phyloP scores from a whole-genome alignment of 2,113 vertebrate species.

The Scomber japonicus region DNA sequence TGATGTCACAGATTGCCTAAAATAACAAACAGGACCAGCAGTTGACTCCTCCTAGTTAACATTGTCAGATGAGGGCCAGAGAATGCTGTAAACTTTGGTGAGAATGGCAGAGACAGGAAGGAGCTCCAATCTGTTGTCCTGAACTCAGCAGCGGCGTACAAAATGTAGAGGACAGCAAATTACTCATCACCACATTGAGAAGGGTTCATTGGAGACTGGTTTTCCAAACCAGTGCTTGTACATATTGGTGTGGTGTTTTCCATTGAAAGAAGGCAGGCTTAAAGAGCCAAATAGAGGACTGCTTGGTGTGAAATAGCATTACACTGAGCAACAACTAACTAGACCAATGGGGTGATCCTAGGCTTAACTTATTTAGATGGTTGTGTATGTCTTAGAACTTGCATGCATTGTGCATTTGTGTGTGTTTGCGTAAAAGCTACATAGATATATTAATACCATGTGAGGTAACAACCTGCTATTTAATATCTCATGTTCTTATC shows the following conservation, averaged over 20 bases:
- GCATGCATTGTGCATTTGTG: background rate
- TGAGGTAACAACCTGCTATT: background rate
- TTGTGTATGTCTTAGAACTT: too few relatives aligned
- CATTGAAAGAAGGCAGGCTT: background rate
- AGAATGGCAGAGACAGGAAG: background rate
- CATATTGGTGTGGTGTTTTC: background rate
- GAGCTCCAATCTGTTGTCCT: background rate
- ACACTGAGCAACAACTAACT: too few relatives aligned
- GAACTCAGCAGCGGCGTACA: background rate
- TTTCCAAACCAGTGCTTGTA: background rate
- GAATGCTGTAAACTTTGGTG: background rate
- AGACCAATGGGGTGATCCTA: too few relatives aligned
- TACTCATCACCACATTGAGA: background rate
- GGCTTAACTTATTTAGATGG: too few relatives aligned
- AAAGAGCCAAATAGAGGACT: too few relatives aligned
- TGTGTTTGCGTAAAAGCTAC: background rate
- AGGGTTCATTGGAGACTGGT: background rate
- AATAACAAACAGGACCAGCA: background rate
- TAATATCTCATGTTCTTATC: conserved; percentile 4
- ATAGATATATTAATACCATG: background rate
- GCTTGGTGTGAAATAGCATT: too few relatives aligned
- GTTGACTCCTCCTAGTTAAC: background rate
- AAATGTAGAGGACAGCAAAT: background rate
- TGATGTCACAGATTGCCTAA: background rate
- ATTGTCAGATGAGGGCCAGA: background rate